Evolutionary conservation across 2,113 vertebrate species (phyloP), one percentile per base, ranked within the genome.

Genomic region (Lophotis ruficrista): DNA sequence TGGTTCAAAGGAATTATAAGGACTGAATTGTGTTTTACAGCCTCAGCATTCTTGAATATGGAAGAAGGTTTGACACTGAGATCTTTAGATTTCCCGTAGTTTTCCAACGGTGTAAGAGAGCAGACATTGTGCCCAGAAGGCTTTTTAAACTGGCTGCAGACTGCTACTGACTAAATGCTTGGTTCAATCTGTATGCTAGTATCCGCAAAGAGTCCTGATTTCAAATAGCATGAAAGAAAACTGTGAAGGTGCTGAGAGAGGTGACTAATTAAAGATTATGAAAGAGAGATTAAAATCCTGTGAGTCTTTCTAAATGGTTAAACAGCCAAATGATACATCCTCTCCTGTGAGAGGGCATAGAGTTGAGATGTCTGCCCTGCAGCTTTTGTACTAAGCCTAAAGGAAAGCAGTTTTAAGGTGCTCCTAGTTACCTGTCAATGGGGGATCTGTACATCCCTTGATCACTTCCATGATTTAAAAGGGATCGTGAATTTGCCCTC

Each of bases 261-360:
- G 70, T 94, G 75, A 91, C 89, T 95, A 95, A 93, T 96, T 95
- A 96, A 94, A 84, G 89, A 87, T 87, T 91, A 87, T 80, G 70
- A 95, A 77, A 96, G 91, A 91, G 86, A 95, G 73, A 91, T 94
- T 92, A 88, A 89, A 90, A 58, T 93, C 84, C 91, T 76, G 65
- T 65, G 84, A 50, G 70, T 37, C 62, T 91, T 93, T 85, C 90
- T 93, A 83, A 86, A 90, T 50, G 54, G 87, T 58, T 87, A 18
- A 83, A 50, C 54, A 62, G 71, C 41, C 75, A 91, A 76, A 66
- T 61, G 84, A n/a, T 58, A 78, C 25, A 22, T 45, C 18, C 70
- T 80, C 54, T 95, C 22, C 47, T 85, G 70, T 54, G 62, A 66
- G 58, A 80, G 91, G 91, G 75, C 81, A 88, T 41, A 53, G 56